Evolutionary conservation across 2,113 vertebrate genomes (phyloP).

Genomic region (Thunnus maccoyii): DNA sequence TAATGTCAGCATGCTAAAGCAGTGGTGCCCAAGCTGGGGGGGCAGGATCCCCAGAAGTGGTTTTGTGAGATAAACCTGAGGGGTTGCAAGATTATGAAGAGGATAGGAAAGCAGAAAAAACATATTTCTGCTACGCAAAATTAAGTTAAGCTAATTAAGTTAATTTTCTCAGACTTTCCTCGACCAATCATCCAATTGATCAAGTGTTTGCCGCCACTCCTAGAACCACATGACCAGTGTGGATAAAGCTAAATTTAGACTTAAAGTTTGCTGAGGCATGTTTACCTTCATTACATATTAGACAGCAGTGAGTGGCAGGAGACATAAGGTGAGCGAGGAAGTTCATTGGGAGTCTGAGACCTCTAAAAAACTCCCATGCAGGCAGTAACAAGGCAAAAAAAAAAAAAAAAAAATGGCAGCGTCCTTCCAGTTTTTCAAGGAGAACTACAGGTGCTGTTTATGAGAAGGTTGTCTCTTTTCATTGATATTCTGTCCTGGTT

Average conservation of each 20-base stretch:
- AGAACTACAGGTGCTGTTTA: conserved; percentile 59
- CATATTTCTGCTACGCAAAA: no score
- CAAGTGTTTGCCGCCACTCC: background rate
- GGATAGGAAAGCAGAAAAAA: no score
- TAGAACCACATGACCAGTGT: no score
- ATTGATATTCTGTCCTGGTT: conserved; percentile 69
- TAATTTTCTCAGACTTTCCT: no score
- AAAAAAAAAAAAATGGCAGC: background rate
- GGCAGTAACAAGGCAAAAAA: conserved; percentile 8
- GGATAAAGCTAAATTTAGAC: no score
- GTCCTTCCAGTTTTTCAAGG: conserved; percentile 52
- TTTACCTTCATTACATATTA: background rate
- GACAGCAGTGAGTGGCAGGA: background rate
- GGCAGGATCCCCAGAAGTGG: no score
- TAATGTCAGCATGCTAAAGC: no score
- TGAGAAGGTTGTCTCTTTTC: conserved; percentile 38
- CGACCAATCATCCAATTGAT: background rate
- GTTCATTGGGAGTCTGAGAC: background rate
- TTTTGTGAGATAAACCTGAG: no score
- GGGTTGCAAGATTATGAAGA: no score
- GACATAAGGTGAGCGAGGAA: background rate
- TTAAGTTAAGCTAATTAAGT: no score
- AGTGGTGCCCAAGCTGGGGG: no score
- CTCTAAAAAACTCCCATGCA: background rate
- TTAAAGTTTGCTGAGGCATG: background rate